These are phyloP conservation scores for Heliconius charithonia DNA, from an alignment of 2,888 invertebrate species.

Conservation along the genomic window DNA sequence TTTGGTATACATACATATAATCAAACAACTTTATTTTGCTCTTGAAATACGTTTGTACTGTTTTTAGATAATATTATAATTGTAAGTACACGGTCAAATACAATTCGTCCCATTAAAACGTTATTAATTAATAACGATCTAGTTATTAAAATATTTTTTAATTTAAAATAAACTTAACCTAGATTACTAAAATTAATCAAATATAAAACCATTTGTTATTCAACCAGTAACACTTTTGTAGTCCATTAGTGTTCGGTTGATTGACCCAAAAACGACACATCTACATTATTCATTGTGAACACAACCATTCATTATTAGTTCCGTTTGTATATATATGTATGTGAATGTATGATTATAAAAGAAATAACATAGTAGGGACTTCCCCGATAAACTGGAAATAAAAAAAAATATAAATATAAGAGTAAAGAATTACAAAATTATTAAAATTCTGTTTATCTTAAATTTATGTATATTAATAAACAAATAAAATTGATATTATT, in stretches of 20 bases:
- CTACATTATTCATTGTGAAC: constrained; percentile 35
- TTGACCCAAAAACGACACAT: constrained; percentile 37
- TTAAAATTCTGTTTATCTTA: neutral
- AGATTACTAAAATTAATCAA: constrained; percentile 31
- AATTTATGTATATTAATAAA: neutral
- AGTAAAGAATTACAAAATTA: neutral
- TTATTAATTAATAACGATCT: neutral
- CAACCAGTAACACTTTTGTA: constrained; percentile 35
- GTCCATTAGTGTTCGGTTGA: constrained; percentile 37
- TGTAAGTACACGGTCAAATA: neutral
- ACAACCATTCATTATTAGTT: constrained; percentile 11
- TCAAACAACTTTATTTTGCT: neutral
- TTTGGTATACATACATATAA: neutral
- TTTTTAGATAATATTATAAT: neutral
- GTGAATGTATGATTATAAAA: neutral
- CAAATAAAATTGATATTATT: too few species aligned
- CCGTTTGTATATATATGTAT: neutral
- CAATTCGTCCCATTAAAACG: neutral
- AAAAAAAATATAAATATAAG: neutral
- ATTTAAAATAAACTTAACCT: neutral
- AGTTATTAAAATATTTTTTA: neutral
- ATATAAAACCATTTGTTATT: constrained; percentile 37
- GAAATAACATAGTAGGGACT: neutral
- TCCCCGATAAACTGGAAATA: neutral
- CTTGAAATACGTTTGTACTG: too few species aligned